phyloP scores from a whole-genome alignment of 2,113 vertebrate species.

The Sinocyclocheilus rhinocerous region DNA sequence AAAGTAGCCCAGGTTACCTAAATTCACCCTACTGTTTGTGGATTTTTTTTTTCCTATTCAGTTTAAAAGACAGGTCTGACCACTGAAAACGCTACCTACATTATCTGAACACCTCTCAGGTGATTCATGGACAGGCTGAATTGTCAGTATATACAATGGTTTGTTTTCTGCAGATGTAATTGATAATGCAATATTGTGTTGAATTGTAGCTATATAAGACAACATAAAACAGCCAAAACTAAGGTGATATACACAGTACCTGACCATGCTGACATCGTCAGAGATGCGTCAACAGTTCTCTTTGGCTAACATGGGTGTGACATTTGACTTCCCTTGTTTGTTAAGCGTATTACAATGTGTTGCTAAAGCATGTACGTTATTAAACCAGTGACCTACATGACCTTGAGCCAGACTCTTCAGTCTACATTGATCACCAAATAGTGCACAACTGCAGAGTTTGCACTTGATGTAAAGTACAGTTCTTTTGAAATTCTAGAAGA shows the following conservation, averaged over 20 bases:
- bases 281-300: background rate
- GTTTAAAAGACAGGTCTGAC: too few relatives aligned
- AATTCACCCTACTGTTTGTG: too few relatives aligned
- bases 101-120: background rate
- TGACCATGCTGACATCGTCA: background rate
- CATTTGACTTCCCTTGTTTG: conserved; percentile 3
- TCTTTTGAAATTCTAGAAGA: background rate
- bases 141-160: background rate
- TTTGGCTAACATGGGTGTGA: conserved; percentile 19
- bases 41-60: too few relatives aligned
- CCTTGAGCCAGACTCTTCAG: background rate
- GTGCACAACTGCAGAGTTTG: background rate
- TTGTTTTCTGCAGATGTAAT: background rate
- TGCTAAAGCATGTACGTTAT: background rate
- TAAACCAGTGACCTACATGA: too few relatives aligned
- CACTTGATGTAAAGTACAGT: too few relatives aligned
- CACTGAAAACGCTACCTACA: too few relatives aligned
- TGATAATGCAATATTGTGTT: background rate
- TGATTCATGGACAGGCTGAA: background rate
- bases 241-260: background rate
- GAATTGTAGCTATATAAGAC: background rate
- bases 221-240: background rate
- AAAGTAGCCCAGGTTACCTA: too few relatives aligned
- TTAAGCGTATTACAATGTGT: background rate
- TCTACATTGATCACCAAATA: background rate